Conservation (phyloP, 2,888 invertebrate genomes). For the Watsonalla cultraria region DNA sequence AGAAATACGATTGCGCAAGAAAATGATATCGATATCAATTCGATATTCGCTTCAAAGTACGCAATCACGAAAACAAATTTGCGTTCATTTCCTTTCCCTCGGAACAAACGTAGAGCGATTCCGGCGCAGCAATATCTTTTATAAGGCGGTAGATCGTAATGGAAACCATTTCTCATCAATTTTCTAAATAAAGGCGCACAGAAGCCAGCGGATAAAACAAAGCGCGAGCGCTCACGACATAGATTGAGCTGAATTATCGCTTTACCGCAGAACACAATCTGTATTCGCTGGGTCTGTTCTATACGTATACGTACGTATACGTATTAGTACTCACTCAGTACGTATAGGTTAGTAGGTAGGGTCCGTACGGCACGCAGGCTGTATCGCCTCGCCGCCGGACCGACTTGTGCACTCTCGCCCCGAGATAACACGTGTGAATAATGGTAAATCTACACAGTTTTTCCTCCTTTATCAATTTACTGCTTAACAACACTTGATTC, state of each 20-base stretch:
- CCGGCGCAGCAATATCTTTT: constrained; percentile 63
- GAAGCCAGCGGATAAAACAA: constrained; percentile 76
- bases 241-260: constrained; percentile 78
- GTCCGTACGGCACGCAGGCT: constrained; percentile 3
- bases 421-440: constrained; percentile 70
- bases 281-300: constrained; percentile 24
- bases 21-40: constrained; percentile 71
- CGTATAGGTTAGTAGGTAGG: constrained; percentile 5
- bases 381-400: constrained; percentile 32
- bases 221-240: constrained; percentile 76
- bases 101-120: constrained; percentile 56
- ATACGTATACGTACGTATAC: constrained; percentile 13
- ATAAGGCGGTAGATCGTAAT: constrained; percentile 73
- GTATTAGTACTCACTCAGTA: constrained; percentile 9
- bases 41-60: constrained; percentile 64
- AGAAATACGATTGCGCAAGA: constrained; percentile 66
- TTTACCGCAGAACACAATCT: constrained; percentile 78
- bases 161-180: constrained; percentile 79
- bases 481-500: constrained; percentile 60
- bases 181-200: constrained; percentile 79
- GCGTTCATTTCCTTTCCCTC: constrained; percentile 72
- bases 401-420: constrained; percentile 52
- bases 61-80: constrained; percentile 78
- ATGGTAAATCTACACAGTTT: constrained; percentile 65
- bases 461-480: constrained; percentile 65